Evolutionary conservation across 2,888 invertebrate genomes (phyloP), one percentile per base, ranked within the genome.

Genomic region (Stictocephala bisonia): DNA sequence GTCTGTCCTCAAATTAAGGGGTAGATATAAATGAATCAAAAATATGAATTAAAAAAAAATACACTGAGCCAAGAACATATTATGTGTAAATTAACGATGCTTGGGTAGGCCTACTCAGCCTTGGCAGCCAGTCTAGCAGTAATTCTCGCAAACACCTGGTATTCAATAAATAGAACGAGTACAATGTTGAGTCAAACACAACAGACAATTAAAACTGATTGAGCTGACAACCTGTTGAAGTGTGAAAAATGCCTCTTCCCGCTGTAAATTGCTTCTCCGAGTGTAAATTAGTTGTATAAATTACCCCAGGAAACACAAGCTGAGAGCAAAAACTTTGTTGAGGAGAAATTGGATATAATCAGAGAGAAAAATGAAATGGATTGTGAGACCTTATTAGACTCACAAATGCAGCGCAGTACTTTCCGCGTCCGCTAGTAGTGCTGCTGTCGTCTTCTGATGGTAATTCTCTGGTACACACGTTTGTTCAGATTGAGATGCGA

Each of bases 231-330:
- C 27, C 31, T 56, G 56, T 56, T 29, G 56, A 56, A 56, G 15
- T 20, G 56, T 56, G 56, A 56, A 56, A 35, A 60, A 60, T 60
- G 40, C 60, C 31, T 15, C 29, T 20, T 31, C 56, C 56, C 13
- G 26, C 40, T 27, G 60, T 60, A 60, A 60, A 60, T 60, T 56
- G 35, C 40, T 31, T 40, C 60, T 35, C 15, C 2, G 60, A 40
- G 35, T 35, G 60, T 35, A 60, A 31, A 60, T 60, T 60, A 60
- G 60, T 60, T 35, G 60, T 60, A 60, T 60, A 35, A 60, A 60
- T 60, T 60, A 60, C 40, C 40, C 9, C 15, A 29, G 56, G 31
- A 60, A 60, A n/a, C n/a, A n/a, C n/a, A n/a, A 60, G 40, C 60
- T 35, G 18, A 60, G 35, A 35, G 60, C 56, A 26, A 27, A 56